Conservation (phyloP, 1,140 invertebrate species). For the Drosophila biarmipes region DNA sequence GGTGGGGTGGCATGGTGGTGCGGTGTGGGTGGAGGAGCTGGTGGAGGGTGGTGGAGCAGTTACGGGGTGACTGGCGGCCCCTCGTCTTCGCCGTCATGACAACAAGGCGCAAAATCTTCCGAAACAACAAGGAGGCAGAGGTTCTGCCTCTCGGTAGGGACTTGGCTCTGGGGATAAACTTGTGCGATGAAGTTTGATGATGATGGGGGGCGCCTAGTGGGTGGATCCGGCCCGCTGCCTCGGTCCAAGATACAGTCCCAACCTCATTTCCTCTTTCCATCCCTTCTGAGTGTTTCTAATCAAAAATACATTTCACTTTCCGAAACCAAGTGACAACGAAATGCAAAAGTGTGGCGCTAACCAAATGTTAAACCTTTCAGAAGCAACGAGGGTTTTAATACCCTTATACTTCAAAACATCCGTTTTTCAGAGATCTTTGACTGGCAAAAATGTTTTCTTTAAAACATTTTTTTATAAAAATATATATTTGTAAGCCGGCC, state of each 20-base stretch:
- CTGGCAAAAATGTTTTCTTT: too few species aligned
- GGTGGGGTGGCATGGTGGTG: slow-evolving; percentile 23
- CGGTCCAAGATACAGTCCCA: slow-evolving; percentile 1
- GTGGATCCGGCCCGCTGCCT: neutral
- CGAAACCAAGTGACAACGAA: slow-evolving; percentile 6
- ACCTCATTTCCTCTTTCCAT: neutral
- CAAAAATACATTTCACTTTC: slow-evolving; percentile 71
- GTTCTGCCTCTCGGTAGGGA: slow-evolving; percentile 4
- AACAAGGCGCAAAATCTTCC: slow-evolving; percentile 63
- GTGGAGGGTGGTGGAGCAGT: neutral
- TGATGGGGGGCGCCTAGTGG: slow-evolving; percentile 42
- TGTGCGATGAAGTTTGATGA: slow-evolving; percentile 47
- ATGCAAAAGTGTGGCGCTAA: neutral
- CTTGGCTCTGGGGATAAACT: neutral
- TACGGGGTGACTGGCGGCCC: neutral
- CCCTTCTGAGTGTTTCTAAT: slow-evolving; percentile 45
- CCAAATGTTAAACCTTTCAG: neutral
- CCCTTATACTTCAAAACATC: neutral
- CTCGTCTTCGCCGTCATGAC: slow-evolving; percentile 55
- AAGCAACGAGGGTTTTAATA: neutral
- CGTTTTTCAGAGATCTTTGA: too few species aligned
- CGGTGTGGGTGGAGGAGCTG: neutral
- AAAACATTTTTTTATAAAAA: too few species aligned
- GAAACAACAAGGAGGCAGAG: slow-evolving; percentile 34
- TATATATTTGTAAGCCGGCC: too few species aligned